These are phyloP conservation scores for Scleropages formosus DNA, from an alignment of 2,797 vertebrate genomes.

Conservation along the genomic window DNA sequence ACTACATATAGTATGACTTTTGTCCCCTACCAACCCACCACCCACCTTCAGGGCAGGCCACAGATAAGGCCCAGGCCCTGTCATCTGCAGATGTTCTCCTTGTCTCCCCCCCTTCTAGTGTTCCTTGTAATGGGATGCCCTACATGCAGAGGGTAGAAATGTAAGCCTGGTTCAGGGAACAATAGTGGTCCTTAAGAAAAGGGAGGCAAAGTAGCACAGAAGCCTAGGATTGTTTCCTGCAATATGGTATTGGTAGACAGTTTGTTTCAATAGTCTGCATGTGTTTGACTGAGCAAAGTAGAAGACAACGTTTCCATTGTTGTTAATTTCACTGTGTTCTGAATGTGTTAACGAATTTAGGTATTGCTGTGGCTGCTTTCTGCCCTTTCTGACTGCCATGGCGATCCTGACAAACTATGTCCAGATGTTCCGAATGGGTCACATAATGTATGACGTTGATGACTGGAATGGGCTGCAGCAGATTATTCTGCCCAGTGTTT, in stretches of 20 bases:
- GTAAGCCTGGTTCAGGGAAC: background rate
- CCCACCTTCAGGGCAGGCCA: too few species aligned
- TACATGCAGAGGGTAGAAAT: constrained; percentile 17
- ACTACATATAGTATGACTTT: background rate
- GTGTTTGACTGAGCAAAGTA: background rate
- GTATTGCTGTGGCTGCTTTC: background rate
- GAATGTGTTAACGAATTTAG: background rate
- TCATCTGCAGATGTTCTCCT: background rate
- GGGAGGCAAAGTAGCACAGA: background rate
- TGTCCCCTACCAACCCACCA: background rate
- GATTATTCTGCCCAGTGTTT: too few species aligned
- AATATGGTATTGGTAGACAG: background rate
- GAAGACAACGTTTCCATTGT: background rate
- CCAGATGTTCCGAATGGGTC: background rate
- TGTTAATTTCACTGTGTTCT: background rate
- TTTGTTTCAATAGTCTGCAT: constrained; percentile 2
- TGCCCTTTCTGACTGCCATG: background rate
- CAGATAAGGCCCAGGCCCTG: background rate
- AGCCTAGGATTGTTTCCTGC: background rate
- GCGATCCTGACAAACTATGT: background rate
- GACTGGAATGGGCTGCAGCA: too few species aligned
- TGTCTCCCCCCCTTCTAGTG: background rate
- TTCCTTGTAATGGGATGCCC: constrained; percentile 4
- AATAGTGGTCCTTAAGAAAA: background rate
- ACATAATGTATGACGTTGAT: background rate